Conservation (phyloP, 2,113 vertebrate genomes). For the Caretta caretta region DNA sequence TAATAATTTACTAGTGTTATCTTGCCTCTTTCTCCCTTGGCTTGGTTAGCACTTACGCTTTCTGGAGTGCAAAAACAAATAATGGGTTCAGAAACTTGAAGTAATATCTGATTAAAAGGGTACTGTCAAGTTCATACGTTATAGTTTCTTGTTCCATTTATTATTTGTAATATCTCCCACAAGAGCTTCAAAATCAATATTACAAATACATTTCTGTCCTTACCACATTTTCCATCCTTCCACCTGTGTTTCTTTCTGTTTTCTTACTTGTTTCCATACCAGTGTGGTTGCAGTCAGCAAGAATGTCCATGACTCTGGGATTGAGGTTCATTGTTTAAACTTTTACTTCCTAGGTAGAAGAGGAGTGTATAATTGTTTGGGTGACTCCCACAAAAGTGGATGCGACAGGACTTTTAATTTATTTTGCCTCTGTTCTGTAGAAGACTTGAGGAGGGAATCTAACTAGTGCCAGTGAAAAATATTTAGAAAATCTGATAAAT, state of each 20-base stretch:
- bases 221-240: neutral
- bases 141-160: neutral
- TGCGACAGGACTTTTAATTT: neutral
- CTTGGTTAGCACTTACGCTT: neutral
- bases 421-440: neutral
- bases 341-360: neutral
- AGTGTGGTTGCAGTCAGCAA: neutral
- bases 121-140: neutral
- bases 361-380: neutral
- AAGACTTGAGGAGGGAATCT: neutral
- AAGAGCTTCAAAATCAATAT: neutral
- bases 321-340: neutral
- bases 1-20: neutral
- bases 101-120: neutral
- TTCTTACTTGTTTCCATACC: neutral
- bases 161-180: neutral
- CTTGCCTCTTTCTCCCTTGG: neutral
- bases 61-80: neutral
- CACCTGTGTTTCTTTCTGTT: neutral
- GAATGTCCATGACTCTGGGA: neutral
- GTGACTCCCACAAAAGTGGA: neutral
- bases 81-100: neutral
- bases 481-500: neutral
- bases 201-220: neutral
- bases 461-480: neutral